Base-by-base conservation (phyloP, 2,888 invertebrate species). In the Spilosoma lubricipeda region DNA sequence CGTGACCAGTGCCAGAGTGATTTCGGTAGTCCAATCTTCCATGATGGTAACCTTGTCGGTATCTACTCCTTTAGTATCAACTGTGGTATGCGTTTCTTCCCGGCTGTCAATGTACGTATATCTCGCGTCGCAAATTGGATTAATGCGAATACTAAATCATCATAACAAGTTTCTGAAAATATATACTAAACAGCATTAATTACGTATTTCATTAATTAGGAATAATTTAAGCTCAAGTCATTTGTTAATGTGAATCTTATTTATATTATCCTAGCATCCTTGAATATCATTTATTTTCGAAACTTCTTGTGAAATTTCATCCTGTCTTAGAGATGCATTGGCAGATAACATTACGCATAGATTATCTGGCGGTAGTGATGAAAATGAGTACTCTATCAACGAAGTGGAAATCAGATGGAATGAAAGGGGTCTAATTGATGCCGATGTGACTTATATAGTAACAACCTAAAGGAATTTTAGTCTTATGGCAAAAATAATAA, bases 41-140 rank as follows among this genome's bases (percentile, higher is more conserved):
- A 90, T 76, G 87, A 89, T 69, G 75, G 80, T 30, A 84, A 87
- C 20, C 74, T 92, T 9, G 88, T 91, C 13, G 91, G 91, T 67
- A 82, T 91, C 63, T 84, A 85, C 77, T 92, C 91, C 9, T 91
- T 83, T 80, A 90, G 91, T 0, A 1, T 20, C 1, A 72, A 81
- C 9, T 90, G 91, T 52, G 90, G 81, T 76, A 79, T 67, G 15
- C 82, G 85, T 11, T 70, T 1, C 48, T 90, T 79, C 85, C 93
- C 87, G 70, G 90, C 91, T 72, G 91, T 87, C 59, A 90, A 85
- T 71, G 78, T 89, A 27, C 88, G 91, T 18, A 91, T 93, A 0
- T 89, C 92, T 0, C 79, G 86, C 13, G 91, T 74, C 76, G 85
- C 88, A 0, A 0, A 77, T 39, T 93, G 93, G 93, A 92, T 93